Base-by-base conservation (phyloP, 2,888 invertebrate genomes). In the Aspidiotus rigidus region DNA sequence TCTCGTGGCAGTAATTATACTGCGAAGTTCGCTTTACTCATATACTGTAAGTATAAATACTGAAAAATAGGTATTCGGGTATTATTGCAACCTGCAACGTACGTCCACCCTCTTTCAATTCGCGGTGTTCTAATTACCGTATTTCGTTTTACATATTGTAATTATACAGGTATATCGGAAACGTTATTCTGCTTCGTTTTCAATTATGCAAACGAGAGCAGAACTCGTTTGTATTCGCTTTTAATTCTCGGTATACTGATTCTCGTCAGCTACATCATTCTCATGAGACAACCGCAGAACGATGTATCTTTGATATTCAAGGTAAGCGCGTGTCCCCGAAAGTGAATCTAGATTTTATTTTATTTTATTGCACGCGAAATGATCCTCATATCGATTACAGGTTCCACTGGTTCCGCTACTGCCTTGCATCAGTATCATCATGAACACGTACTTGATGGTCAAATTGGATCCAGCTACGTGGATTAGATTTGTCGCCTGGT, bases 401-500 rank as follows among this genome's bases (percentile, higher is more conserved):
- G 90, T 93, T 7, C 93, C 93, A 0, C 78, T 87, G 15, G 89
- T 93, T 0, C 94, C 94, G 2, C 79, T 90, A 70, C 77, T 93
- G 64, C 93, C 93, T 0, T 86, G 86, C 53, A 75, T 90, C 59
- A 92, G 92, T 76, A 87, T 92, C 72, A 83, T 91, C 74, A 82
- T 89, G 57, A 94, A 94, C 76, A 82, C 92, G 69, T 90, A 92
- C 77, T 80, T 94, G 28, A 92, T 94, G 91, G 79, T 90, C 69
- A 85, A 90, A 78, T 80, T 94, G 73, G 88, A 88, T 73, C 74
- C 78, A 0, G 81, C 83, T 72, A 93, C 93, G 0, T 94, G 94
- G 93, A 80, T 91, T n/a, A 79, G 91, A 73, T 89, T 93, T 76
- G 80, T 80, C 6, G 80, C 90, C 42, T 94, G 93, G 93, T 85